Percentiles rank a stretch among this genome's conserved stretches.
Conservation (phyloP, 2,113 vertebrate species). For the Vidua chalybeata region DNA sequence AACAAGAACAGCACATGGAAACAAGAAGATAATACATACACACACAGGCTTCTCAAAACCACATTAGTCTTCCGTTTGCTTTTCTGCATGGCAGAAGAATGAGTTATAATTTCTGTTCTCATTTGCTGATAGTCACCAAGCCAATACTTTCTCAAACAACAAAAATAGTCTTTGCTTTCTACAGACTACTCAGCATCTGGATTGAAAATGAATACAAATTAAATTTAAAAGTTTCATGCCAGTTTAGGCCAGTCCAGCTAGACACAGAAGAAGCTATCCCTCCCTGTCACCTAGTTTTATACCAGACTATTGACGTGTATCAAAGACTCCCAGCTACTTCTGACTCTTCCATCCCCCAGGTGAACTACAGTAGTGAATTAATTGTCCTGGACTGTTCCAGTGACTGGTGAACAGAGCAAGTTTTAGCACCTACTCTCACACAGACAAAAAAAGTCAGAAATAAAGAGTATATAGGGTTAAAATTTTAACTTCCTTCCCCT, state of each 20-base stretch:
- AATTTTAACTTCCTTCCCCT: not conserved
- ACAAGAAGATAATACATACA: not conserved
- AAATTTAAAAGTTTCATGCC: not conserved
- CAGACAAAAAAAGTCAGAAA: not conserved
- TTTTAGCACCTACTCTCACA: not conserved
- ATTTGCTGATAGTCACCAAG: not conserved
- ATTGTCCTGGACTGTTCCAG: not conserved
- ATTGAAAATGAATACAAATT: not conserved
- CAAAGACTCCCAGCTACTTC: not conserved
- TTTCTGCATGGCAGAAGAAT: not conserved
- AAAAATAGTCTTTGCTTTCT: not conserved
- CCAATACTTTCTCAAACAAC: not conserved
- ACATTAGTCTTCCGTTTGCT: not conserved
- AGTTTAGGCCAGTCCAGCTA: not conserved
- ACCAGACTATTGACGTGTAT: not conserved
- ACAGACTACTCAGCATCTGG: not conserved
- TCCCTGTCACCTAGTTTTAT: not conserved
- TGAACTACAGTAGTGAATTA: not conserved
- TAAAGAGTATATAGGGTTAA: not conserved
- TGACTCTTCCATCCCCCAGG: not conserved
- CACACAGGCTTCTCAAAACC: not conserved
- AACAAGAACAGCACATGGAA: not conserved
- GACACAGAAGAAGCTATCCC: not conserved
- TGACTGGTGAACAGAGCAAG: not conserved
- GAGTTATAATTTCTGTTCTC: not conserved